Evolutionary conservation across 2,888 invertebrate species (phyloP), one percentile per base, ranked within the genome.

Genomic region (Onthophagus sagittarius): DNA sequence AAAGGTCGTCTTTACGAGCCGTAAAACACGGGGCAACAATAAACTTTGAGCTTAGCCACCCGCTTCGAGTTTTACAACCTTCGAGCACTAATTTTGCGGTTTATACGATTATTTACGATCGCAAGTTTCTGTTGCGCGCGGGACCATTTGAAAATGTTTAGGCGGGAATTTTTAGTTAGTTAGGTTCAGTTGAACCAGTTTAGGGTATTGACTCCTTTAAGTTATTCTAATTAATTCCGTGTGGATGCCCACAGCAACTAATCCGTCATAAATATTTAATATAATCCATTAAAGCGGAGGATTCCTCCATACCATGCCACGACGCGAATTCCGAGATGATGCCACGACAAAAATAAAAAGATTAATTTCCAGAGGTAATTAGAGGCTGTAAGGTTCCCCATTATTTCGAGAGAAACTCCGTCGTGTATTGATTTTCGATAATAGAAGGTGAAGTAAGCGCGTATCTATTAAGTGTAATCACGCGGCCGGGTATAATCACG

Each of bases 211-310:
- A 67, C 72, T 72, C 72, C 63, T 13, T 69, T 72, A 72, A 72
- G 63, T 72, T 72, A 72, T 72, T 72, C 63, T 72, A 72, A 72
- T 72, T 72, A 72, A 72, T 72, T 72, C 72, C 69, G 72, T 72
- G 63, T 69, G 63, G 69, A 72, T 72, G 69, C 67, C 72, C 69
- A 15, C 72, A 69, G 72, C 69, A 67, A 72, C 69, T 69, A 67
- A 72, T 72, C 67, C 69, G 72, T 69, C 72, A 72, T 72, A 72
- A 72, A 72, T 72, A 72, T 72, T 72, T 72, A 72, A 72, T 72
- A 53, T 53, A 69, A 72, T 72, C 72, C 72, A 72, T 72, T 72
- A 72, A 62, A 53, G 11, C 5, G 5, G 23, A 7, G 39, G 39
- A 53, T 53, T 53, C 39, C 39, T 53, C 3, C 23, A 23, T 23